phyloP scores from a whole-genome alignment of 2,797 vertebrate species.

The Sus cebifrons region DNA sequence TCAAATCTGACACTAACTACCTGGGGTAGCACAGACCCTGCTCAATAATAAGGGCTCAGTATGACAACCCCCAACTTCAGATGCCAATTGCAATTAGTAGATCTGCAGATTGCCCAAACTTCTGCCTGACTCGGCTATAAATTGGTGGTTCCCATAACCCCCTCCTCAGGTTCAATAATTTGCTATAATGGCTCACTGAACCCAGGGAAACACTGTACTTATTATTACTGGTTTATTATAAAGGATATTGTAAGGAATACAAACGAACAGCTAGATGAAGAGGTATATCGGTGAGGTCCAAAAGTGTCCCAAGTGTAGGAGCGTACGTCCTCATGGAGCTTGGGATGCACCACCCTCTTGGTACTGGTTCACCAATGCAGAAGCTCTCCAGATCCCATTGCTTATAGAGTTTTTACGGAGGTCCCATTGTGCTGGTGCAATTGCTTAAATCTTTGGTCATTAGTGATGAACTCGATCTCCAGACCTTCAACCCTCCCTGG shows the following conservation, averaged over 20 bases:
- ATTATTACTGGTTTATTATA: background rate
- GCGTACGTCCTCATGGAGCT: background rate
- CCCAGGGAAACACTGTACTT: background rate
- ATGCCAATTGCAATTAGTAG: background rate
- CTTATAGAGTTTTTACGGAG: background rate
- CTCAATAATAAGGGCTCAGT: background rate
- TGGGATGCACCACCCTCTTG: background rate
- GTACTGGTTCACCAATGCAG: background rate
- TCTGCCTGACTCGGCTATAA: background rate
- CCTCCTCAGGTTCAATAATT: background rate
- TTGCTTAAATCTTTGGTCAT: background rate
- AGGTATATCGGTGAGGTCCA: background rate
- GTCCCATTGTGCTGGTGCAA: background rate
- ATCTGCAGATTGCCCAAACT: background rate
- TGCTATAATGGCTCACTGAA: background rate
- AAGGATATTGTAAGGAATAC: background rate
- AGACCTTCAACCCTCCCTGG: background rate
- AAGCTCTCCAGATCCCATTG: background rate
- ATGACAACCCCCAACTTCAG: background rate
- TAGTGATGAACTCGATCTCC: background rate
- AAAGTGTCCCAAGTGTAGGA: background rate
- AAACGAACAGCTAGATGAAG: background rate
- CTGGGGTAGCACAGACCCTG: background rate
- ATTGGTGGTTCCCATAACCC: background rate
- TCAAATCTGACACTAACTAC: background rate